Conservation (phyloP, 2,888 invertebrate genomes). For the Noctua comes region DNA sequence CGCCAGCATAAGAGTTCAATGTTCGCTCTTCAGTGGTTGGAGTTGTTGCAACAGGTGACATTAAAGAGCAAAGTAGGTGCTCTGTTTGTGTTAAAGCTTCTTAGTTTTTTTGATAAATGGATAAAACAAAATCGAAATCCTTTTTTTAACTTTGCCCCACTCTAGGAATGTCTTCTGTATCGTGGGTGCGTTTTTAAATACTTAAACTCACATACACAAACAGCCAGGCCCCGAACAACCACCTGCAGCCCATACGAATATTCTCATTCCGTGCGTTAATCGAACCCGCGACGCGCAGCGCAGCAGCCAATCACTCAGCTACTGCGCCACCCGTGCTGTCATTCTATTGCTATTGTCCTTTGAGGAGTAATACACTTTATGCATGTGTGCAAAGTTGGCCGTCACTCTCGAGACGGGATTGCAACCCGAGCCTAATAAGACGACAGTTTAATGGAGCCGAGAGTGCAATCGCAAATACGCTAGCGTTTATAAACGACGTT, state of each 20-base stretch:
- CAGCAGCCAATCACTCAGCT: not conserved
- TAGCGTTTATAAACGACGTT: not conserved
- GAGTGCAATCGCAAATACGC: not conserved
- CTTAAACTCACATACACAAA: not conserved
- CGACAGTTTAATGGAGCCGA: not conserved
- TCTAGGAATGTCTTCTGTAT: not conserved
- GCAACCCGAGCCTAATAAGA: conserved; percentile 4
- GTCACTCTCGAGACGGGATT: not conserved
- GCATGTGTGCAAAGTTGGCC: not conserved
- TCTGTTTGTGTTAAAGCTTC: not conserved
- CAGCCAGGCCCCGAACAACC: not conserved
- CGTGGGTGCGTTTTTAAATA: not conserved
- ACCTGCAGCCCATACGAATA: not conserved
- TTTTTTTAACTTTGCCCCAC: not conserved
- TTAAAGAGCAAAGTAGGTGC: not conserved
- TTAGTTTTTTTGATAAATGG: not conserved
- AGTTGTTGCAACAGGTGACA: conserved; percentile 33
- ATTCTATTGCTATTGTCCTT: not conserved
- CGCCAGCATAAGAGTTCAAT: conserved; percentile 33
- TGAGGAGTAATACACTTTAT: not conserved
- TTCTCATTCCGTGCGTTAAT: rapidly evolving
- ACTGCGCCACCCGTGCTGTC: not conserved
- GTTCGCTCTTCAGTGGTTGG: not conserved
- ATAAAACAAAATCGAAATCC: not conserved
- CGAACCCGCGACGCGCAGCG: not conserved